These are phyloP conservation scores for Musca domestica DNA, from an alignment of 1,140 invertebrate genomes.

Conservation along the genomic window DNA sequence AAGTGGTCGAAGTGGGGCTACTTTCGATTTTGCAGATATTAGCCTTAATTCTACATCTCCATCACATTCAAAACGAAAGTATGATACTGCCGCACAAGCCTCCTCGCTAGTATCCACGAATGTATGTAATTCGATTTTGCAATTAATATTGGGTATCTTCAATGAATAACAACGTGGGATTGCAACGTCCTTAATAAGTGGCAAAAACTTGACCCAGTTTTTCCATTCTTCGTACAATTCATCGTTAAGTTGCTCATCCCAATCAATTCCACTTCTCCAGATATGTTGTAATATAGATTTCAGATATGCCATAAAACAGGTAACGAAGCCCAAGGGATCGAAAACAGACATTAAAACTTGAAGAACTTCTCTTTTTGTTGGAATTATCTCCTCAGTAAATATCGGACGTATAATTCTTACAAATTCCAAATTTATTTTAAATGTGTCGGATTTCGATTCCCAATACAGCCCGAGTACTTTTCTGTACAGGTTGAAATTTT, in stretches of 20 bases:
- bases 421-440: not conserved
- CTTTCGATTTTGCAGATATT: conserved; percentile 3
- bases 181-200: not conserved
- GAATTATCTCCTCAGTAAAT: conserved; percentile 1
- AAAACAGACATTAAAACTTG: conserved; percentile 36
- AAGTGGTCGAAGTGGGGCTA: not conserved
- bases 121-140: not conserved
- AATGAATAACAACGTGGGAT: no score
- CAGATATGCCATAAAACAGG: conserved; percentile 31
- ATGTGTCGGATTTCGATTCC: not conserved
- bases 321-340: conserved; percentile 41
- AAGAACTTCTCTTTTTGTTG: conserved; percentile 32
- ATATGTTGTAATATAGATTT: conserved; percentile 36
- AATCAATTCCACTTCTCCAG: not conserved
- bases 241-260: conserved; percentile 3
- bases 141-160: not conserved
- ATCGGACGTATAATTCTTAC: no score
- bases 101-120: conserved; percentile 18
- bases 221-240: not conserved
- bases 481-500: not conserved
- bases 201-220: conserved; percentile 25
- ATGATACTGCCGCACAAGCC: conserved; percentile 15
- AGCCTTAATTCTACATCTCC: not conserved
- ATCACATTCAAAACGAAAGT: conserved; percentile 3
- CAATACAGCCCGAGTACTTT: not conserved